These are phyloP conservation scores for Dermolepida albohirtum DNA, from an alignment of 2,888 invertebrate genomes.

Conservation along the genomic window DNA sequence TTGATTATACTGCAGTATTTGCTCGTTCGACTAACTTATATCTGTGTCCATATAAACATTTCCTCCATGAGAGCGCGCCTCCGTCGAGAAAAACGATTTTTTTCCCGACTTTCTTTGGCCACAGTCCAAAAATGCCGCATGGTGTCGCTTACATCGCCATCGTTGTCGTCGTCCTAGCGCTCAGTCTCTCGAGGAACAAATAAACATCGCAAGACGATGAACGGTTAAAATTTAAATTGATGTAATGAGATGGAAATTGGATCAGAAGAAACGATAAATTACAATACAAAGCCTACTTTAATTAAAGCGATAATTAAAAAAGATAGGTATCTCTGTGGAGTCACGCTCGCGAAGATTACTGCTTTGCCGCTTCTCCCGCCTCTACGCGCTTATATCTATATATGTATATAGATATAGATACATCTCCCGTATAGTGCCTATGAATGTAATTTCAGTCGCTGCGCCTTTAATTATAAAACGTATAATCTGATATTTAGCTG, in stretches of 20 bases:
- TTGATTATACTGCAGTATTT: too few species aligned
- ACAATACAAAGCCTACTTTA: conserved; percentile 63
- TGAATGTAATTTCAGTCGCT: conserved; percentile 52
- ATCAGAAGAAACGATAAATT: conserved; percentile 62
- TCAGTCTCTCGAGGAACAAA: neutral
- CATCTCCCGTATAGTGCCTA: conserved; percentile 6
- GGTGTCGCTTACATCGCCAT: too few species aligned
- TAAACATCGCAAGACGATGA: conserved; percentile 33
- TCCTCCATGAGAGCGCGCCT: too few species aligned
- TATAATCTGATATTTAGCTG: conserved; percentile 51
- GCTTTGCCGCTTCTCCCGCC: conserved; percentile 2
- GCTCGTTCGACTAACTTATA: too few species aligned
- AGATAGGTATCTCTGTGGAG: conserved; percentile 56
- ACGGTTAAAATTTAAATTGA: conserved; percentile 62
- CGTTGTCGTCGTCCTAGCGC: neutral
- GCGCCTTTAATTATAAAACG: conserved; percentile 53
- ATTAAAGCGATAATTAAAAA: conserved; percentile 65
- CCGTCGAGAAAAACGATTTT: too few species aligned
- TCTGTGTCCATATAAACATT: too few species aligned
- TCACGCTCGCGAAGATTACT: conserved; percentile 48
- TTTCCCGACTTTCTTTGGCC: too few species aligned
- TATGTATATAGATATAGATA: too few species aligned
- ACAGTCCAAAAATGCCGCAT: too few species aligned
- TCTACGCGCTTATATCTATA: too few species aligned
- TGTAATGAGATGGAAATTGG: conserved; percentile 64